phyloP scores from a whole-genome alignment of 2,113 vertebrate species.

The Atrichornis clamosus region DNA sequence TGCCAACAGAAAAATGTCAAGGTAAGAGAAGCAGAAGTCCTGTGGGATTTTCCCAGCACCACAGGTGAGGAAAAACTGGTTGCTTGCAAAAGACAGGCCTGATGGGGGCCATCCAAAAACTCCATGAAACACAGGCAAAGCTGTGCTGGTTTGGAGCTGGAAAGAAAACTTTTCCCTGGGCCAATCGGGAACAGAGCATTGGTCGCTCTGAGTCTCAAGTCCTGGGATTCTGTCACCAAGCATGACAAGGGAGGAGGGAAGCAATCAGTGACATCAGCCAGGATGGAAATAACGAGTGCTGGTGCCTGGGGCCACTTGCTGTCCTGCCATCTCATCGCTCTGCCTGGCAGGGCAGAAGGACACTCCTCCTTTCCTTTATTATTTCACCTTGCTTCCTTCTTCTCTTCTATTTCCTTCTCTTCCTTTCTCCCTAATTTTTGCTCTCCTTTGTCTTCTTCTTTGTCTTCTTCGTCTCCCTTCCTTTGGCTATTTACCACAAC shows the following conservation, averaged over 20 bases:
- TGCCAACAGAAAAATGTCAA: neutral
- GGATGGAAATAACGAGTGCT: conserved; percentile 57
- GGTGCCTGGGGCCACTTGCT: conserved; percentile 14
- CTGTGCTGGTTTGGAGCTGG: fast-evolving
- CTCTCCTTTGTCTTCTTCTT: neutral
- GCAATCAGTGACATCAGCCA: conserved; percentile 52
- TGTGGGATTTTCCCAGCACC: neutral
- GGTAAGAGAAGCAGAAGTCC: neutral
- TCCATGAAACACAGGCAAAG: neutral
- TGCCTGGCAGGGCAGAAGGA: conserved; percentile 17
- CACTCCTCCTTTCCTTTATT: neutral
- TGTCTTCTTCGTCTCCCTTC: neutral
- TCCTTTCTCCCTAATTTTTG: neutral
- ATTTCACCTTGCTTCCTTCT: neutral
- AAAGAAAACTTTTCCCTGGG: neutral
- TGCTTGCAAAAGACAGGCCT: neutral
- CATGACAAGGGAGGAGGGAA: neutral
- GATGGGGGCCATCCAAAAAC: neutral
- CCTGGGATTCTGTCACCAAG: neutral
- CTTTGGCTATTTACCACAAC: neutral
- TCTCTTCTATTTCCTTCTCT: neutral
- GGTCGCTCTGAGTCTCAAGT: neutral
- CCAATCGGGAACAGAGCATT: neutral
- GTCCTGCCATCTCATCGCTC: conserved; percentile 4
- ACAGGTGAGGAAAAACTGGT: neutral